Evolutionary conservation across 1,140 invertebrate genomes (phyloP).

Genomic region (Lethocerus indicus): DNA sequence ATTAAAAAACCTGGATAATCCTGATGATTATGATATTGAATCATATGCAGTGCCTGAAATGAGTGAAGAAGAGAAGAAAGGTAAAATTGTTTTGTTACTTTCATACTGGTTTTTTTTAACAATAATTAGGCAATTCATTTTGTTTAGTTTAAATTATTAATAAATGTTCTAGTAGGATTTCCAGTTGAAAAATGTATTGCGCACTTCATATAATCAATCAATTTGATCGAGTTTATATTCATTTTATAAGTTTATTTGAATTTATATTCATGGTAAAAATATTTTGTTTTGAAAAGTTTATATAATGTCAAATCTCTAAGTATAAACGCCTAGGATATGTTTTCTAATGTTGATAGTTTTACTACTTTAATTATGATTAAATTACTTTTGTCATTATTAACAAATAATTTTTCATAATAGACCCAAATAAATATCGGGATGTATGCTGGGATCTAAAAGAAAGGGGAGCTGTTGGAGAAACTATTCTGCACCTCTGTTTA

Average conservation of each 20-base stretch:
- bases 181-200: neutral
- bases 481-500: conserved; percentile 83
- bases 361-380: too few relatives aligned
- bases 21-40: conserved; percentile 63
- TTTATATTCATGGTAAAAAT: too few relatives aligned
- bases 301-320: too few relatives aligned
- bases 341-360: neutral
- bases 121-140: neutral
- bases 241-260: too few relatives aligned
- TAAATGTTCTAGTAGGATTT: neutral
- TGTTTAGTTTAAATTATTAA: neutral
- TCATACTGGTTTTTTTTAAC: neutral
- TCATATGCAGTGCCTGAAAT: conserved; percentile 14
- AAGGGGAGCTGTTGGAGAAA: conserved; percentile 89
- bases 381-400: too few relatives aligned
- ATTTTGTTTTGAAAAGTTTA: neutral
- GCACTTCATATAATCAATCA: too few relatives aligned
- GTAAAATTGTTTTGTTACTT: neutral
- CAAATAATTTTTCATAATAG: too few relatives aligned
- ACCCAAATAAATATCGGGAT: conserved; percentile 52
- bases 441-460: conserved; percentile 88
- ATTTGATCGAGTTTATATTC: too few relatives aligned
- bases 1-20: conserved; percentile 58
- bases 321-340: neutral
- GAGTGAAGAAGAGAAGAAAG: conserved; percentile 10